Evolutionary conservation across 2,113 vertebrate genomes (phyloP).

Genomic region (Neolamprologus falcicula): DNA sequence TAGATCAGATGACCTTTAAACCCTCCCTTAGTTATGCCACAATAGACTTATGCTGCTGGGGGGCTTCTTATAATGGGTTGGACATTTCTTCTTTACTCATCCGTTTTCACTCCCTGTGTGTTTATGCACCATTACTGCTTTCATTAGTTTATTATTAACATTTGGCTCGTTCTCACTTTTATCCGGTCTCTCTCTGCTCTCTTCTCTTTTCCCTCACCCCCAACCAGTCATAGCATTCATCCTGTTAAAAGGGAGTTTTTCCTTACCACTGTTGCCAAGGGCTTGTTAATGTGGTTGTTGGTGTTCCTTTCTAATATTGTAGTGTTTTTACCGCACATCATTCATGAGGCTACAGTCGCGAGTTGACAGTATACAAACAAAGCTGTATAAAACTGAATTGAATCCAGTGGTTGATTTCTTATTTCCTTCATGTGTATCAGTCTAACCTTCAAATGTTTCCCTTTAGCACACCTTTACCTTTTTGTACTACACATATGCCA

Average conservation of each 20-base stretch:
- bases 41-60: background rate
- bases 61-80: background rate
- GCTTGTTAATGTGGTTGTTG: background rate
- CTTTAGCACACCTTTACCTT: background rate
- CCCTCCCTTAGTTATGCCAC: background rate
- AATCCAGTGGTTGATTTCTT: background rate
- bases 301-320: background rate
- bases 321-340: background rate
- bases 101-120: background rate
- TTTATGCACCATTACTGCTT: background rate
- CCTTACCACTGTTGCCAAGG: background rate
- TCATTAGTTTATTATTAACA: background rate
- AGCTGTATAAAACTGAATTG: background rate
- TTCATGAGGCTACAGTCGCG: background rate
- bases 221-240: background rate
- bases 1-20: background rate
- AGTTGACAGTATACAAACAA: background rate
- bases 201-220: background rate
- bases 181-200: background rate
- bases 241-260: background rate
- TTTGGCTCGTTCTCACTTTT: background rate
- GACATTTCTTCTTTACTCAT: background rate
- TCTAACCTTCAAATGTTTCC: background rate
- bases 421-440: background rate
- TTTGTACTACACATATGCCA: background rate